Base-by-base conservation (phyloP, 2,888 invertebrate genomes). In the Galeruca laticollis region DNA sequence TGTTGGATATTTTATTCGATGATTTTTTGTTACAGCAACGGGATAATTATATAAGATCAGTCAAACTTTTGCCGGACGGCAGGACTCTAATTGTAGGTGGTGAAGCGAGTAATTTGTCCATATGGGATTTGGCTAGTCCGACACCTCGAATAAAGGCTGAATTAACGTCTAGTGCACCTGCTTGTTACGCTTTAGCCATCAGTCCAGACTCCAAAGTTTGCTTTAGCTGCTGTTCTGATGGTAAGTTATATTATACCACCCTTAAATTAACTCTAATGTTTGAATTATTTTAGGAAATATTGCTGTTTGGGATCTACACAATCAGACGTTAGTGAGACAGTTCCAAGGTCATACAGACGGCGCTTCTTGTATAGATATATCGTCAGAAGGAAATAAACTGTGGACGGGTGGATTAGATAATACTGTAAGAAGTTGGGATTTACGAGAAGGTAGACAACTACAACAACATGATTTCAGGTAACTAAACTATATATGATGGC, bases 221-320 rank as follows among this genome's bases (percentile, higher is more conserved):
- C 89, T 99, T 98, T 88, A 97, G 97, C 84, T 99, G 99, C 86
- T 98, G 98, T 88, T 97, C 97, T 80, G 98, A 99, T 85, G 99
- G 70, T 71, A 31, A 63, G 67, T 68, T 4, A 9, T 21, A 40
- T 60, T 21, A 8, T 31, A 8, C 20, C n/a, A 26, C 4, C n/a
- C 2, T 13, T n/a, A n/a, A n/a, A n/a, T n/a, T n/a, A n/a, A n/a
- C n/a, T n/a, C n/a, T n/a, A n/a, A n/a, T n/a, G n/a, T 51, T 51
- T 21, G 11, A 1, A 51, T n/a, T 54, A 56, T 67, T 70, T 20
- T 62, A 71, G 70, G 99, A 40, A 96, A 98, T 86, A 97, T 98
- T 81, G 97, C 97, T 35, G 97, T 98, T 2, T 98, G 98, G 98
- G 98, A 94, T 85, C 88, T 94, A 60, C 94, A 94, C 80, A 94